Conservation (phyloP, 2,113 vertebrate species). For the Colaptes auratus region DNA sequence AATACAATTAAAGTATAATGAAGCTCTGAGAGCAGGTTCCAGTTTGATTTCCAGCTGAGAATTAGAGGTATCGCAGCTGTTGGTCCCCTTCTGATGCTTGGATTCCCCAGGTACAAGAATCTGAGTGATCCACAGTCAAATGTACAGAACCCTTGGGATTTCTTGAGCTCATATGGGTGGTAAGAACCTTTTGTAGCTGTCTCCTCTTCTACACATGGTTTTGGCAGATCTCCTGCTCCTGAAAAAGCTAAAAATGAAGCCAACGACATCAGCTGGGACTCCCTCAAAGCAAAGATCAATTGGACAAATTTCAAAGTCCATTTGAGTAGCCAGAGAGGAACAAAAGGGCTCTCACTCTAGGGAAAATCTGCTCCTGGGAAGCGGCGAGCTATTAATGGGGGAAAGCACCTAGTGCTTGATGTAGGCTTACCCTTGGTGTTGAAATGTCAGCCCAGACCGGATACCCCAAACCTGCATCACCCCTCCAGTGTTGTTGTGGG, state of each 20-base stretch:
- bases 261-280: conserved; percentile 44
- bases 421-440: neutral
- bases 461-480: neutral
- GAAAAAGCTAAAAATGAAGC: conserved; percentile 44
- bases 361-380: conserved; percentile 18
- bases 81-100: neutral
- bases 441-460: neutral
- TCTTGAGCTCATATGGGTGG: neutral
- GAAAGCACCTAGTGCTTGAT: neutral
- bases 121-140: neutral
- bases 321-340: conserved; percentile 9
- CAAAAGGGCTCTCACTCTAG: conserved; percentile 10
- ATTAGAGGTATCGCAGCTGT: neutral
- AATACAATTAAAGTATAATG: neutral
- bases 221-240: conserved; percentile 45
- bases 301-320: conserved; percentile 54
- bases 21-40: neutral
- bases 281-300: conserved; percentile 50
- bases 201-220: conserved; percentile 1
- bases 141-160: conserved; percentile 20
- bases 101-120: neutral
- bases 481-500: neutral
- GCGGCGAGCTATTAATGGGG: neutral
- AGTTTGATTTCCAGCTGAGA: conserved; percentile 1
- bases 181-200: conserved; percentile 26